phyloP scores from a whole-genome alignment of 2,113 vertebrate species.

The Eolophus roseicapilla region DNA sequence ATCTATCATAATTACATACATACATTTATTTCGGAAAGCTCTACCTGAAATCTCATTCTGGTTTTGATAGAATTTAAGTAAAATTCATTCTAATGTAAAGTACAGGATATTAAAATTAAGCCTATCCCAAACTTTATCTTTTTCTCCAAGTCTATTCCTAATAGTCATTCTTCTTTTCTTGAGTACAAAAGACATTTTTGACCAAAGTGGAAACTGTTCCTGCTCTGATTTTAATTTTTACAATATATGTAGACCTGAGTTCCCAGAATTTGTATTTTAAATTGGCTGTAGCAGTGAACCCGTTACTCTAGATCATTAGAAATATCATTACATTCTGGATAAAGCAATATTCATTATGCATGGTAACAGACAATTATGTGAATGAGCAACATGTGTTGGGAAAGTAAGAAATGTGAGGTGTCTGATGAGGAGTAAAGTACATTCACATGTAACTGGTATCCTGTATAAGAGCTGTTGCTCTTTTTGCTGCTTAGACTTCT shows the following conservation, averaged over 20 bases:
- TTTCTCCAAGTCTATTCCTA: background rate
- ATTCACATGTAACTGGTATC: background rate
- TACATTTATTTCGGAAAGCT: background rate
- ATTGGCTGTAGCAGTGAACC: background rate
- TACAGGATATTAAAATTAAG: background rate
- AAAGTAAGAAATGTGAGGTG: background rate
- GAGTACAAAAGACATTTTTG: background rate
- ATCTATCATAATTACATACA: background rate
- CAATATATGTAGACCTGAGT: background rate
- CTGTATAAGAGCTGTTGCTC: background rate
- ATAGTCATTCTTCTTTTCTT: background rate
- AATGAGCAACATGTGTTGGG: background rate
- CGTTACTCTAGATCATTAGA: background rate
- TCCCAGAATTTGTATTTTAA: background rate
- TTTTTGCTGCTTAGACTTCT: background rate
- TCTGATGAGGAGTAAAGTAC: background rate
- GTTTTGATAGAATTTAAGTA: background rate
- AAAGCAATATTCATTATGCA: background rate
- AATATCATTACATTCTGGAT: background rate
- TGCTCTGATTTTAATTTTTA: background rate
- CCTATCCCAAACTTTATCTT: background rate
- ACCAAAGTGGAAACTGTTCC: background rate
- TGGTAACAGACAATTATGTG: background rate
- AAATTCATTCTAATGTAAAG: background rate
- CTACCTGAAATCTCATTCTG: background rate